These are phyloP conservation scores for Sinella curviseta DNA, from an alignment of 1,140 invertebrate genomes.

Conservation along the genomic window DNA sequence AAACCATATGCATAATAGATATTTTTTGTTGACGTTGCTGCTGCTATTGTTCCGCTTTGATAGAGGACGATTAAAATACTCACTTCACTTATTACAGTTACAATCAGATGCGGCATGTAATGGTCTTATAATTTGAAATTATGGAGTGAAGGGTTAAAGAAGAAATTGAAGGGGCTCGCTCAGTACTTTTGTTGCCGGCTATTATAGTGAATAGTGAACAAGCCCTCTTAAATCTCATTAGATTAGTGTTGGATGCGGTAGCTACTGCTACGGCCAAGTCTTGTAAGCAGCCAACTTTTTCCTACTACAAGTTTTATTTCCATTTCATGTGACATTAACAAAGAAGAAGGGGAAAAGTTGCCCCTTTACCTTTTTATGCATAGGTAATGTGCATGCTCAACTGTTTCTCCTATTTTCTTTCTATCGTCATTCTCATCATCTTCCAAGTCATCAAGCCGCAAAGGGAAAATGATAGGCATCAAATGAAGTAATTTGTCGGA, in stretches of 20 bases:
- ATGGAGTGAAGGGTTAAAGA: conserved; percentile 8
- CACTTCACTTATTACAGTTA: neutral
- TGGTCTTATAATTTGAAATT: neutral
- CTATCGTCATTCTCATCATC: neutral
- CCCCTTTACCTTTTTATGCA: no score
- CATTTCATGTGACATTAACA: no score
- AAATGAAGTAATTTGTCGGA: conserved; percentile 48
- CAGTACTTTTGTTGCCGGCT: no score
- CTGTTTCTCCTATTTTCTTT: neutral
- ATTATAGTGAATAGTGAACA: no score
- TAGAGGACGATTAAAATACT: neutral
- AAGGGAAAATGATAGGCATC: conserved; percentile 45
- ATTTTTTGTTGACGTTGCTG: neutral
- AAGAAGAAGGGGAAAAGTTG: no score
- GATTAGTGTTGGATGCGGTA: no score
- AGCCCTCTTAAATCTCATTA: neutral
- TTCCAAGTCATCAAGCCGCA: conserved; percentile 14
- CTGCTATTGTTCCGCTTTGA: conserved; percentile 8
- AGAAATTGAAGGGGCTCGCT: no score
- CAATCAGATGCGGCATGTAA: conserved; percentile 3
- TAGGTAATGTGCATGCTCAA: neutral
- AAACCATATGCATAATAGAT: neutral
- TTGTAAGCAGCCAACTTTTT: no score
- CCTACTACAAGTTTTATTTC: no score
- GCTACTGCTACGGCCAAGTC: no score